Evolutionary conservation across 1,140 invertebrate species (phyloP).

Genomic region (Lepidurus couesii): DNA sequence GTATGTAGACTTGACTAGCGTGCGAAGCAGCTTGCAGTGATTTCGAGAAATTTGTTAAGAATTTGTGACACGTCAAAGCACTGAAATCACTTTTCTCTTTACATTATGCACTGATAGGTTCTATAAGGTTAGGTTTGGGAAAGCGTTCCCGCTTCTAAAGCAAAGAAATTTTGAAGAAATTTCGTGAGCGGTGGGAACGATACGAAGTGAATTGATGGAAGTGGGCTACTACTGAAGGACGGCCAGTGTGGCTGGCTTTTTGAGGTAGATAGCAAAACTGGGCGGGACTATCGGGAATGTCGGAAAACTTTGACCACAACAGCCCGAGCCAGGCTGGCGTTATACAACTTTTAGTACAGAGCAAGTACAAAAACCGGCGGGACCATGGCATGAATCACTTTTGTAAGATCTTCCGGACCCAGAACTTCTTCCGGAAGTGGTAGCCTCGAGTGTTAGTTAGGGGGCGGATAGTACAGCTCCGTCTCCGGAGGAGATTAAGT

Average conservation of each 20-base stretch:
- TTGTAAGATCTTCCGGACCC: not conserved
- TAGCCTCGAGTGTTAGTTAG: not conserved
- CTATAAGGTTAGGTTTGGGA: not conserved
- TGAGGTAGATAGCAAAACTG: not conserved
- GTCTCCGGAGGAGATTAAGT: not conserved
- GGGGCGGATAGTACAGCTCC: not conserved
- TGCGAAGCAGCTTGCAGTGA: not conserved
- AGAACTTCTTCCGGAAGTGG: conserved; percentile 8
- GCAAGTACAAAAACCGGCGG: not conserved
- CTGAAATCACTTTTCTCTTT: not conserved
- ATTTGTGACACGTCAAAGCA: not conserved
- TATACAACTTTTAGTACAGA: not conserved
- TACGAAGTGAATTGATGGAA: not conserved
- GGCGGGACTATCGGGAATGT: not conserved
- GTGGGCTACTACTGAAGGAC: not conserved
- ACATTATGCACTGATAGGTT: not conserved
- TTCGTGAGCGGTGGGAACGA: not conserved
- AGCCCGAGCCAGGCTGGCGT: not conserved
- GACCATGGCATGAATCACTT: not conserved
- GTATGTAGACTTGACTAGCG: not conserved
- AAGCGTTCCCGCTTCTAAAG: not conserved
- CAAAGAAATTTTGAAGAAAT: not conserved
- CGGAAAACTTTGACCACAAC: not conserved
- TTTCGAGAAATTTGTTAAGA: not conserved
- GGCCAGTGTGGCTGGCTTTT: not conserved